phyloP scores from a whole-genome alignment of 2,113 vertebrate genomes.

The Naja naja region DNA sequence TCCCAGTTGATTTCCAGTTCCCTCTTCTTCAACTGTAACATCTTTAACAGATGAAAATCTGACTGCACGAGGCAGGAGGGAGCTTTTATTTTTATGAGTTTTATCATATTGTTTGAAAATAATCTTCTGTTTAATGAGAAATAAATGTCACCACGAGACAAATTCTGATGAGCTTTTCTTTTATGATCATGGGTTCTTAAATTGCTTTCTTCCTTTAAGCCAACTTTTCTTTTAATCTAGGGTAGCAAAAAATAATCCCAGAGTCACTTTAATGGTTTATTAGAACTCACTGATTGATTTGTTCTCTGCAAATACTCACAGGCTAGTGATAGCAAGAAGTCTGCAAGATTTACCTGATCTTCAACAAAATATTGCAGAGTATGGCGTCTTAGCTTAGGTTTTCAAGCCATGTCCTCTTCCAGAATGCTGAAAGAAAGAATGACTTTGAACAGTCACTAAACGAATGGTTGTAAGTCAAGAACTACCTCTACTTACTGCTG shows the following conservation, averaged over 20 bases:
- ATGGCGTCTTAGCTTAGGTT: neutral
- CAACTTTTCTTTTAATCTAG: constrained; percentile 4
- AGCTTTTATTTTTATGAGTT: constrained; percentile 32
- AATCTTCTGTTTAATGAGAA: constrained; percentile 31
- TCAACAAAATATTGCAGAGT: neutral
- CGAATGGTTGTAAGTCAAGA: no score
- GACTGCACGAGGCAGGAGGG: constrained; percentile 26
- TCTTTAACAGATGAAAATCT: constrained; percentile 36
- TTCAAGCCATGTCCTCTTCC: neutral
- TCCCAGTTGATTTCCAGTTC: constrained; percentile 15
- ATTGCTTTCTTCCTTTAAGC: constrained; percentile 24
- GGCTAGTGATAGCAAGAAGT: neutral
- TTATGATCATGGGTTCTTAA: constrained; percentile 26
- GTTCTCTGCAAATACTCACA: neutral
- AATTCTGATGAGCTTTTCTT: constrained; percentile 4
- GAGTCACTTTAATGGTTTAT: neutral
- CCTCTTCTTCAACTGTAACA: constrained; percentile 22
- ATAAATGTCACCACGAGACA: constrained; percentile 14
- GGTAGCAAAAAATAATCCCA: neutral
- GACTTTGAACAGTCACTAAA: no score
- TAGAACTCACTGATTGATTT: neutral
- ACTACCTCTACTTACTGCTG: neutral
- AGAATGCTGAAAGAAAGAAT: neutral
- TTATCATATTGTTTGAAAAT: constrained; percentile 29
- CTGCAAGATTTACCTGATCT: neutral